Base-by-base conservation (phyloP, 2,888 invertebrate species). In the Diarsia brunnea region DNA sequence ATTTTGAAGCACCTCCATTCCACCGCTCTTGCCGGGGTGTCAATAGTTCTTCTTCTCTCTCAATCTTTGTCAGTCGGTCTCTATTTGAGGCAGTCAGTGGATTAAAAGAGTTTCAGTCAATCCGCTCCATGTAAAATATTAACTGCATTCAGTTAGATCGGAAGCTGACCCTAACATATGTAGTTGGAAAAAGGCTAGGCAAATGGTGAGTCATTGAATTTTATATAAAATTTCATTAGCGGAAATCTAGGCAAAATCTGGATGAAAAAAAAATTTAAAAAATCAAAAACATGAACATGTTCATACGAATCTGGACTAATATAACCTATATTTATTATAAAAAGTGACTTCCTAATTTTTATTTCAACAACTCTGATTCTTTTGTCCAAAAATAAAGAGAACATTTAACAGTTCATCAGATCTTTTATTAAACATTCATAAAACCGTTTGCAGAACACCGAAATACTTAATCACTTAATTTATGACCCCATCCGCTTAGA, bases 401-500 rank as follows among this genome's bases (percentile, higher is more conserved):
- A 24, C 24, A 24, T 49, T 58, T 51, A 31, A 63, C 66, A 67
- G 61, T 63, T 49, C 60, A 60, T 24, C 12, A 31, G 10, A 12
- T 49, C 24, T 69, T 81, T 58, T 45, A 47, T 60, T 58, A 24
- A 19, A 53, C 24, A 60, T 72, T 38, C 67, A 58, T 58, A 79
- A 79, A 69, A 43, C 47, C 60, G 12, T 68, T 78, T 58, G 45
- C 53, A 24, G 73, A 63, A 82, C 60, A 60, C 67, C 75, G 66
- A 69, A 79, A 63, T 53, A 58, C 53, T 51, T 70, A 69, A 71
- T 75, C 49, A 75, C 24, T 43, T 49, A 38, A 81, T 84, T 82
- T 84, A 82, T 70, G 49, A 84, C 24, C 68, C 51, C 68, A 77
- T 84, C 85, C 79, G 72, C 45, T 76, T 38, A 78, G 66, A 85